Conservation (phyloP, 2,113 vertebrate genomes). For the Amazona vittata region DNA sequence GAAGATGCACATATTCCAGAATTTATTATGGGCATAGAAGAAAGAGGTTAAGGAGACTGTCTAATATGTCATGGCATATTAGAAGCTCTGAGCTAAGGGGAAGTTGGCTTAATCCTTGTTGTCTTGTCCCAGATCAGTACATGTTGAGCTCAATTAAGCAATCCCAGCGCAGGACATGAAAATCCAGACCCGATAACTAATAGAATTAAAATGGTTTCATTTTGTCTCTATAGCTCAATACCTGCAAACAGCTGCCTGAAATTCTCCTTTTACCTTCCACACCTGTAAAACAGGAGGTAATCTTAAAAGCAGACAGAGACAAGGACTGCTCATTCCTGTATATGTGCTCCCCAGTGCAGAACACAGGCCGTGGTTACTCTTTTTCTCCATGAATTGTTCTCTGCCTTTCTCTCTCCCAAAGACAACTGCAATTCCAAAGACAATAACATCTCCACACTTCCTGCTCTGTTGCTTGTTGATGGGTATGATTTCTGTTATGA, state of each 20-base stretch:
- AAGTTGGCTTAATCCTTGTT: neutral
- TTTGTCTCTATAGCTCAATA: neutral
- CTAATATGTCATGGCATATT: neutral
- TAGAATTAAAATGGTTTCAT: neutral
- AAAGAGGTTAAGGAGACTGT: neutral
- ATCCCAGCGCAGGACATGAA: neutral
- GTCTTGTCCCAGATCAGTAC: neutral
- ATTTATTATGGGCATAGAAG: neutral
- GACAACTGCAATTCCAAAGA: neutral
- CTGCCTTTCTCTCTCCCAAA: neutral
- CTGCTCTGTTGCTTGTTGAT: neutral
- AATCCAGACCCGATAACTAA: neutral
- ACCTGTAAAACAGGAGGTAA: neutral
- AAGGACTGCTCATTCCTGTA: neutral
- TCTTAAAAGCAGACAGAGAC: neutral
- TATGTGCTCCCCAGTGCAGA: neutral
- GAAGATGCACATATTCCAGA: neutral
- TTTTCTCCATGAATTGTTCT: neutral
- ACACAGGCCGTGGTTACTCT: neutral
- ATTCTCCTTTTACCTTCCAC: neutral
- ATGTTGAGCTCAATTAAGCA: neutral
- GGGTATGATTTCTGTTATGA: neutral
- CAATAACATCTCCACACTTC: neutral
- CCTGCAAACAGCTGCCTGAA: neutral
- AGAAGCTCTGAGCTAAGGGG: neutral